Percentiles rank a stretch among this genome's conserved stretches.
These are phyloP conservation scores for Bombus picipes DNA, from an alignment of 1,140 invertebrate species.

Conservation along the genomic window DNA sequence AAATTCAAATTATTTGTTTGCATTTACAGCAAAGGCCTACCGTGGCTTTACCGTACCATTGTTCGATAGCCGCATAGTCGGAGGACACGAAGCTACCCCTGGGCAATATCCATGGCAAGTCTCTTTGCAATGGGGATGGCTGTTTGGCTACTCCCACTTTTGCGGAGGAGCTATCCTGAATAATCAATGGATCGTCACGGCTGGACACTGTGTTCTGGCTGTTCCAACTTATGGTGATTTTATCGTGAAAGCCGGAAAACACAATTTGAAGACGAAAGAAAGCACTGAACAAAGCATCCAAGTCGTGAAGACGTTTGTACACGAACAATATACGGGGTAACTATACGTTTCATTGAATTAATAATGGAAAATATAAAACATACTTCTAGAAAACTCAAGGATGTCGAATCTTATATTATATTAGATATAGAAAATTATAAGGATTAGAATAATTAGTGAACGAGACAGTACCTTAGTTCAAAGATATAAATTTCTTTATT, in stretches of 20 bases:
- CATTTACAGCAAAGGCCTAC: conserved; percentile 29
- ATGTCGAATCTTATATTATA: no score
- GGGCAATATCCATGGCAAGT: conserved; percentile 82
- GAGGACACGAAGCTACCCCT: conserved; percentile 77
- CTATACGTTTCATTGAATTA: not conserved
- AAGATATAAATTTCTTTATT: not conserved
- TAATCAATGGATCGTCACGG: conserved; percentile 83
- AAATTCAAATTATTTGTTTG: not conserved
- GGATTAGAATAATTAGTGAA: not conserved
- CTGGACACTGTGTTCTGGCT: conserved; percentile 82
- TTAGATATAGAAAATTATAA: not conserved
- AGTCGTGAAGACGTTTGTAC: conserved; percentile 78
- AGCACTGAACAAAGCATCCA: conserved; percentile 78
- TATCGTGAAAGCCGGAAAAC: conserved; percentile 71
- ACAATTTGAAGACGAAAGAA: conserved; percentile 67
- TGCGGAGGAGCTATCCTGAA: conserved; percentile 84
- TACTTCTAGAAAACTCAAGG: no score
- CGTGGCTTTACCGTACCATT: conserved; percentile 11
- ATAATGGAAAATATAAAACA: no score
- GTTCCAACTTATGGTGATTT: conserved; percentile 63
- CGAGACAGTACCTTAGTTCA: not conserved
- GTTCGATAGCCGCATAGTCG: conserved; percentile 72
- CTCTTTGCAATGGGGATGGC: conserved; percentile 76
- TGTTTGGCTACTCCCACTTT: conserved; percentile 74
- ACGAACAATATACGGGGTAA: conserved; percentile 83